phyloP scores from a whole-genome alignment of 2,888 invertebrate species.

The Hermaeophaga mercurialis region DNA sequence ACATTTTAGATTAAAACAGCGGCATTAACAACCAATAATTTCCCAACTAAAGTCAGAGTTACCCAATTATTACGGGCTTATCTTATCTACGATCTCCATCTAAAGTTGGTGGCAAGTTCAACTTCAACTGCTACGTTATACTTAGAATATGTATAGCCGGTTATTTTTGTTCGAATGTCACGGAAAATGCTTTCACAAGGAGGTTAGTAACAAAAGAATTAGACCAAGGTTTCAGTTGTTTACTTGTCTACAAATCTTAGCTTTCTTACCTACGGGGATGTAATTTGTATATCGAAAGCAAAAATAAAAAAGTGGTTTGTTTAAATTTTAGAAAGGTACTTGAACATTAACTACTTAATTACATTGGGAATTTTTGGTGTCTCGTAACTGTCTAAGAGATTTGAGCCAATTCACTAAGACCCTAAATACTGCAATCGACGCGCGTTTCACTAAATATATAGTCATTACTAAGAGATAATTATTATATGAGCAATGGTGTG shows the following conservation, averaged over 20 bases:
- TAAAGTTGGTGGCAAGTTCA: background rate
- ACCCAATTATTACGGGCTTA: background rate
- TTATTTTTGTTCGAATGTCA: background rate
- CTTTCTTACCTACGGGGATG: too few species aligned
- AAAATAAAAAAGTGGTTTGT: too few species aligned
- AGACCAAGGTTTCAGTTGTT: background rate
- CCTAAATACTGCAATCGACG: too few species aligned
- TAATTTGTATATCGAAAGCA: too few species aligned
- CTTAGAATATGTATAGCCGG: background rate
- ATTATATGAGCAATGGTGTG: too few species aligned
- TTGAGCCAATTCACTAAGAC: too few species aligned
- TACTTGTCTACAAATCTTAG: background rate
- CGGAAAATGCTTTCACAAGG: background rate
- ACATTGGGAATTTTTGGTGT: too few species aligned
- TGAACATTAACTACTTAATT: too few species aligned
- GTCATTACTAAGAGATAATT: too few species aligned
- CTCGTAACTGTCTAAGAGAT: too few species aligned
- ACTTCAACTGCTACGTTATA: background rate
- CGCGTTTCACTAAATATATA: too few species aligned
- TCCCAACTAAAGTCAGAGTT: background rate
- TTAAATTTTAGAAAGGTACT: too few species aligned
- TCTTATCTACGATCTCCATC: background rate
- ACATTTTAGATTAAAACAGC: background rate
- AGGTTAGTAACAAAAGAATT: background rate
- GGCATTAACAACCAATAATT: background rate